Base-by-base conservation (phyloP, 1,140 invertebrate genomes). In the Scaptomyza graminum region DNA sequence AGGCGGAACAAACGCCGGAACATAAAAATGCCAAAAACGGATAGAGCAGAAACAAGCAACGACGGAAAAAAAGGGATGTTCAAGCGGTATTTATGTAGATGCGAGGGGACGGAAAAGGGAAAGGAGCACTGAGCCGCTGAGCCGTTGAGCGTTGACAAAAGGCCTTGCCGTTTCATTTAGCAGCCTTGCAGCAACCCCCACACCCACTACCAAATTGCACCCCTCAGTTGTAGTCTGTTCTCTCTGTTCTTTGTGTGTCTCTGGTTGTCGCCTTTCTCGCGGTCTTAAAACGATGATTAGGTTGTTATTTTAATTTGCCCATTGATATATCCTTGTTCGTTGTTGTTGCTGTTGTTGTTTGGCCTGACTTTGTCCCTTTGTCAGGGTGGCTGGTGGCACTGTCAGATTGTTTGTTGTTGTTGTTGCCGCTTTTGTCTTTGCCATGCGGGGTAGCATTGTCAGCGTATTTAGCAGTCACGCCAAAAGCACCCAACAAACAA, bases 221-320 rank as follows among this genome's bases (percentile, higher is more conserved):
- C 72, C 60, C 72, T 59, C 66, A 28, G 39, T 13, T 46, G 7
- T 43, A 13, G 18, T 22, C 18, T 25, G 25, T 25, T 25, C 25
- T 31, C 5, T n/a, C 7, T 51, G 12, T 13, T 6, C 7, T 51
- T 5, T 13, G 22, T 15, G 5, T 9, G 16, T 25, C 16, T 56
- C 44, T 50, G 47, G 22, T 67, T 83, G 83, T 73, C 83, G 83
- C 75, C 83, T 88, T 88, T 76, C 84, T 88, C 83, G 84, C 77
- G 90, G 90, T 91, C 90, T 91, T 91, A 91, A 91, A 91, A 91
- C 90, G 90, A 91, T 91, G 90, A 91, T 91, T 91, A 91, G 90
- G 90, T 91, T 91, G 90, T 91, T 91, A 91, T 91, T 91, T 91
- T 91, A 91, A 91, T 91, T 91, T 91, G 90, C 90, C 89, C 90